Base-by-base conservation (phyloP, 2,113 vertebrate species). In the Heterotilapia buettikoferi region DNA sequence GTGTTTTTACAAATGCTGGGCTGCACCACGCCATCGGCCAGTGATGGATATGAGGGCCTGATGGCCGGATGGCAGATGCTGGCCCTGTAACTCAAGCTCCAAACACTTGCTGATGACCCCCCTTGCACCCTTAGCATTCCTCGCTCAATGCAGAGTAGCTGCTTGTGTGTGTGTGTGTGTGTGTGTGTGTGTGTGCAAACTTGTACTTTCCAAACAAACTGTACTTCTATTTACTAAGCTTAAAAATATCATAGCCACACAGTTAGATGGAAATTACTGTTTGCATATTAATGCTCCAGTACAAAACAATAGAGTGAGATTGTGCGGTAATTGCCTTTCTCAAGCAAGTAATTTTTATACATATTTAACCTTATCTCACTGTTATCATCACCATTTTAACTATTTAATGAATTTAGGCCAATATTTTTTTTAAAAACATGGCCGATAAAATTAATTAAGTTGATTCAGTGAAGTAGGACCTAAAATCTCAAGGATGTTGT, bases 51-150 rank as follows among this genome's bases (percentile, higher is more conserved):
- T 84, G 94, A 92, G 91, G 92, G 96, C 96, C 95, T 97, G 95
- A 90, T 82, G 94, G 95, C 96, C 96, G 95, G 94, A 96, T 93
- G 95, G 97, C 97, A 97, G 97, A 98, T 96, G 97, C 86, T 96
- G 96, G 95, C 96, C 95, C 95, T 96, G 97, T 97, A 98, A 98
- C 97, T 97, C 96, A 96, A 97, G 93, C 94, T 94, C 95, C 92
- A 95, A 95, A 96, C 91, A 91, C 95, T 94, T 89, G 56, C 94
- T 94, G 94, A 96, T 95, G 93, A 96, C 95, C 96, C 92, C 94
- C 52, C 88, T 89, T 85, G 50, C 90, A 84, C 92, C 84, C 78
- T 29, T 16, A 61, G 83, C 81, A 84, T 92, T 91, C 86, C 85
- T 93, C 88, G 66, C 87, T 87, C 86, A 61, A 38, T 79, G 54